Evolutionary conservation across 1,140 invertebrate genomes (phyloP), one percentile per base, ranked within the genome.

Genomic region (Papilio aristodemus): DNA sequence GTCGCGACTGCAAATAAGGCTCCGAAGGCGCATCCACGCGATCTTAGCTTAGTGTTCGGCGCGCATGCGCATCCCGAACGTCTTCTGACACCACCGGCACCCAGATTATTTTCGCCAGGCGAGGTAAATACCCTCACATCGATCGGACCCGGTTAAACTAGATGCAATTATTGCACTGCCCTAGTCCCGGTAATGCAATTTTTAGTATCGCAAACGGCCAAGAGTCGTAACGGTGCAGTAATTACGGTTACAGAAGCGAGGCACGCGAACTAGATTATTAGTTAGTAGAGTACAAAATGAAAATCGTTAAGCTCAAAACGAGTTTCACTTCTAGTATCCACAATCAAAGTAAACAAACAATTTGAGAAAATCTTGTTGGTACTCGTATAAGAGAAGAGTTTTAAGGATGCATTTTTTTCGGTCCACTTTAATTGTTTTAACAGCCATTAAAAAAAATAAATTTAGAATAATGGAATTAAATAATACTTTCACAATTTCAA

Each of bases 61-160:
- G 77, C 87, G 85, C 85, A 83, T 74, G 82, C 85, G 84, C 81
- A 76, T 67, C 74, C 57, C 64, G 70, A 64, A 73, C 80, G 76
- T 81, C 81, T 86, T 84, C 87, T 87, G 84, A 87, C 89, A 89
- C 86, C 86, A 87, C 84, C 82, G 79, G 79, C 81, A 85, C 87
- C 85, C 87, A 82, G 87, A 87, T 89, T 90, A 90, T 90, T 89
- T 91, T 91, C 82, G 84, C 89, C 85, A 83, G 85, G 83, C 85
- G 87, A 91, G 87, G 87, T 91, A 91, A 90, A 90, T 90, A 89
- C 89, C 89, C 87, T 87, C 86, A 84, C 83, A 91, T 91, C 87
- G 87, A 89, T 89, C 87, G 87, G 74, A 78, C 84, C 85, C 89
- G 81, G 87, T 89, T 88, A 85, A 91, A 89, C 86, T 89, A 81